These are phyloP conservation scores for Lerista edwardsae DNA, from an alignment of 2,797 vertebrate species.

Conservation along the genomic window DNA sequence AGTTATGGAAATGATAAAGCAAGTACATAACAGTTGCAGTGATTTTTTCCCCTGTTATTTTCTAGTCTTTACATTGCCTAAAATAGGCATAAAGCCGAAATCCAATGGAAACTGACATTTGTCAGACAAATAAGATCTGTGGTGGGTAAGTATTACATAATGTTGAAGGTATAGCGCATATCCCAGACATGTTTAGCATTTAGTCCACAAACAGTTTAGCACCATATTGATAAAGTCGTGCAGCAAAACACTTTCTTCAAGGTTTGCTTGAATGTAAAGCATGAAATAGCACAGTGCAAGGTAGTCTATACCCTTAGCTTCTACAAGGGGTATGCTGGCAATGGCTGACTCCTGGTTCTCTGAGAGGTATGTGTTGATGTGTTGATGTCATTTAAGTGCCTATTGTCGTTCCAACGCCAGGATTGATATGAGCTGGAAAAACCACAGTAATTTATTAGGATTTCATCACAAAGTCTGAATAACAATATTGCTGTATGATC, in stretches of 20 bases:
- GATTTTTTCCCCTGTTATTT: constrained; percentile 13
- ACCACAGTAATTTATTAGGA: not conserved
- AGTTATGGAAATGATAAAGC: constrained; percentile 61
- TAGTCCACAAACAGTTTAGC: constrained; percentile 84
- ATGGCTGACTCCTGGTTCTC: constrained; percentile 75
- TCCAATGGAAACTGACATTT: constrained; percentile 29
- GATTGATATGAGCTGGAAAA: constrained; percentile 73
- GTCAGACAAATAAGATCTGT: constrained; percentile 59
- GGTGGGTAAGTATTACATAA: constrained; percentile 55
- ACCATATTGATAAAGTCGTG: constrained; percentile 86
- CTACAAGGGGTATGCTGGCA: constrained; percentile 69
- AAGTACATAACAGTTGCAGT: constrained; percentile 51
- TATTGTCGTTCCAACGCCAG: constrained; percentile 71
- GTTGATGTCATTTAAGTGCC: constrained; percentile 80
- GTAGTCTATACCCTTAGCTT: constrained; percentile 82
- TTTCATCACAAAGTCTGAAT: not conserved
- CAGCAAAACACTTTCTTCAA: constrained; percentile 75
- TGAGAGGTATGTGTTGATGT: constrained; percentile 78
- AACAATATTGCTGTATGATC: not conserved
- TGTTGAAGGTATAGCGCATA: constrained; percentile 67
- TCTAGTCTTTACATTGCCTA: constrained; percentile 46
- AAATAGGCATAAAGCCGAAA: constrained; percentile 43
- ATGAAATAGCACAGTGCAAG: constrained; percentile 86
- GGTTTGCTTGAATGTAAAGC: constrained; percentile 71
- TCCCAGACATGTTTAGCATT: constrained; percentile 71